Conservation (phyloP, 2,888 invertebrate genomes). For the Scaptomyza tumidula region DNA sequence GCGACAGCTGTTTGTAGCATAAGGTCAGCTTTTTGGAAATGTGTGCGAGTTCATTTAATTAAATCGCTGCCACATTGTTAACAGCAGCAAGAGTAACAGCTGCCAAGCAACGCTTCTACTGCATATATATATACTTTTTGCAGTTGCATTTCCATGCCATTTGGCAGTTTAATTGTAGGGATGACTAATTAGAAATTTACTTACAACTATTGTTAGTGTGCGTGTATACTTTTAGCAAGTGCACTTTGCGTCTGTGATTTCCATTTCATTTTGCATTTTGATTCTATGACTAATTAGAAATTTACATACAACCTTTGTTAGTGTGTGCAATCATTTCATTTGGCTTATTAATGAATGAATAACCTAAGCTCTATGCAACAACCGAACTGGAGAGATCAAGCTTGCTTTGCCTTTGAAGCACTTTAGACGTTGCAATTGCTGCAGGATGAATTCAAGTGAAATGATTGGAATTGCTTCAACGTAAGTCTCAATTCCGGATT, state of each 20-base stretch:
- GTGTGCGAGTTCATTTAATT: constrained; percentile 29
- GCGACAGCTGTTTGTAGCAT: constrained; percentile 34
- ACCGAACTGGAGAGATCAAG: not conserved
- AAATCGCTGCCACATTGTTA: constrained; percentile 18
- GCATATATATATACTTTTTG: too few relatives aligned
- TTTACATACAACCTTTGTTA: too few relatives aligned
- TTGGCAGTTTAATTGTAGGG: constrained; percentile 34
- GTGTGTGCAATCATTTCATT: constrained; percentile 7
- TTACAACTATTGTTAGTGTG: not conserved
- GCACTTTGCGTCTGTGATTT: too few relatives aligned
- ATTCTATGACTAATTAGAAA: too few relatives aligned
- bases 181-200: constrained; percentile 59
- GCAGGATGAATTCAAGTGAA: not conserved
- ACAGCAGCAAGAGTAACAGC: constrained; percentile 1
- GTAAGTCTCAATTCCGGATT: too few relatives aligned
- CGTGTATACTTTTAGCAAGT: too few relatives aligned
- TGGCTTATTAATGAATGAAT: not conserved
- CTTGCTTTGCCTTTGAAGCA: not conserved
- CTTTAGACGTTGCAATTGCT: not conserved
- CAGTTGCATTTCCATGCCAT: constrained; percentile 26
- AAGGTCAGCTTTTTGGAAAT: constrained; percentile 19
- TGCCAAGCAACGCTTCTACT: not conserved
- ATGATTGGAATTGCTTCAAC: not conserved
- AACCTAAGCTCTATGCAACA: not conserved
- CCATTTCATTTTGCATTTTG: too few relatives aligned